Base-by-base conservation (phyloP, 2,888 invertebrate genomes). In the Alentia gelatinosa region DNA sequence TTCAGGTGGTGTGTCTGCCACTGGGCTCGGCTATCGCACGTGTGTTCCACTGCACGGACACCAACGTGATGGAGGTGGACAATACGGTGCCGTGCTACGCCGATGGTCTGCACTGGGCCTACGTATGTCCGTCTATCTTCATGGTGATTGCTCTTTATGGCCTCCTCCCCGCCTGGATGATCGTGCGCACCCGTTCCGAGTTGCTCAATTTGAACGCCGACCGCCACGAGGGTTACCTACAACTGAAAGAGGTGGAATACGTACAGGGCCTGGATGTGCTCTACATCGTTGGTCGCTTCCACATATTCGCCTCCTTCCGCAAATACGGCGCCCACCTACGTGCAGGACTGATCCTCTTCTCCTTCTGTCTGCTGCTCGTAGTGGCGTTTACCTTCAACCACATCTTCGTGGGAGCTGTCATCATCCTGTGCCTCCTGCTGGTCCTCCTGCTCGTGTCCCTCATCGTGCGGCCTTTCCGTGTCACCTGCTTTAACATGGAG, bases 161-260 rank as follows among this genome's bases (percentile, higher is more conserved):
- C 23, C 90, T 94, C 23, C 94, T 95, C 68, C 95, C 95, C 9
- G 92, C 91, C 1, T 95, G 94, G 92, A 92, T 95, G 90, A 93
- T 95, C 15, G 93, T 93, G 91, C 37, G 50, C n/a, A 91, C 92
- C 23, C 74, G 86, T 15, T 23, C 50, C 19, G 91, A 92, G 86
- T 92, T 94, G 68, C 91, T 95, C 90, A 93, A 93, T 7, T 92
- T 94, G 35, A 93, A 94, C n/a, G 37, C 92, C 0, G 92, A 94
- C 37, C 93, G 94, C 56, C 95, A 95, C 86, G 95, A 95, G 75
- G 93, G 93, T 7, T 95, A 94, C 91, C 91, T 95, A n/a, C 94
- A 95, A 75, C 92, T 95, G 90, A 95, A 95, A 90, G 95, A 95
- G 92, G 94, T 94, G 23, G 95, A 95, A 89, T 95, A 95, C 91